Conservation (phyloP, 2,797 vertebrate species). For the Hirundo rustica region DNA sequence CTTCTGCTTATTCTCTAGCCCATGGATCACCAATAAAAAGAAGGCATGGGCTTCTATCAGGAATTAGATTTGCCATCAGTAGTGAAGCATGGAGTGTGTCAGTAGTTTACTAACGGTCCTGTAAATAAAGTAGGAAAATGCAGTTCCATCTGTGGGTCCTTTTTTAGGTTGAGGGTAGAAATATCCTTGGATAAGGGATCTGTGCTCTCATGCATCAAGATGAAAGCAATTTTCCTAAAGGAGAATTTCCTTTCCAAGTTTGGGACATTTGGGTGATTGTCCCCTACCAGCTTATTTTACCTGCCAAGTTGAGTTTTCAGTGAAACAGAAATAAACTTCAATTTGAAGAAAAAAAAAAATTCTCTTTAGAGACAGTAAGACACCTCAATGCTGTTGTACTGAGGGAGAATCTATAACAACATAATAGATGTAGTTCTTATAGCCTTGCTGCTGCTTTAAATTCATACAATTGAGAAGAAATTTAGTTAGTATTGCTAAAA, state of each 20-base stretch:
- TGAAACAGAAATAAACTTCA: not conserved
- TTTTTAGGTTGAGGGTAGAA: not conserved
- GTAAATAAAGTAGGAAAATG: not conserved
- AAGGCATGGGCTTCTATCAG: not conserved
- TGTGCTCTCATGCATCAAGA: not conserved
- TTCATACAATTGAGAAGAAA: constrained; percentile 80
- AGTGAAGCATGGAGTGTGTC: not conserved
- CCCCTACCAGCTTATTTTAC: not conserved
- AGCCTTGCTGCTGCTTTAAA: constrained; percentile 74
- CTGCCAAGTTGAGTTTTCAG: not conserved
- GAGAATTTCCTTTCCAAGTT: not conserved
- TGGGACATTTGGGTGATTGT: not conserved
- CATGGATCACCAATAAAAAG: not conserved
- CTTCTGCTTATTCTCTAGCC: not conserved
- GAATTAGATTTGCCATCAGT: not conserved
- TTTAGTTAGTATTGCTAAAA: constrained; percentile 75
- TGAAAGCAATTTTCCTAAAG: not conserved
- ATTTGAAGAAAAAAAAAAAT: not conserved
- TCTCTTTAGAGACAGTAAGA: not conserved
- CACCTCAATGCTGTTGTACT: constrained; percentile 47
- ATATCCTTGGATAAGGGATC: not conserved
- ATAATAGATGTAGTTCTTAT: constrained; percentile 76
- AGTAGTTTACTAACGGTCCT: not conserved
- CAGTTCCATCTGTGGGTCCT: not conserved
- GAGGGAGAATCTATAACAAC: constrained; percentile 68